Evolutionary conservation across 2,113 vertebrate species (phyloP).

Genomic region (Thinocorus orbignyianus): DNA sequence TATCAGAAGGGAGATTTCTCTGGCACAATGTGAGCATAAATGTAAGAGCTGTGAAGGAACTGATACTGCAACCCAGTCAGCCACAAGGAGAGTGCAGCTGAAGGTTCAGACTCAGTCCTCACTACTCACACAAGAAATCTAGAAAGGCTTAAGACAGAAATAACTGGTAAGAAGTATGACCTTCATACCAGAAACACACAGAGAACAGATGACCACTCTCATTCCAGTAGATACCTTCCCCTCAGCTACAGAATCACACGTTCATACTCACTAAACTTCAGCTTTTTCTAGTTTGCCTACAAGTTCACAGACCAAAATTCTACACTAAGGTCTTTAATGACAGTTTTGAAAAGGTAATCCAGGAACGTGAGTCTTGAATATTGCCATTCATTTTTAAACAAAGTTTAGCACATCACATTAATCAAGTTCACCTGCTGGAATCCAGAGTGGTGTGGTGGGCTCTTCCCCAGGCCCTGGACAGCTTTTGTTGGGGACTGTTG

Average conservation of each 20-base stretch:
- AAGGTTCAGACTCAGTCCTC: not conserved
- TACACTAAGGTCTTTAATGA: not conserved
- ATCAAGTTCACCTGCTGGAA: constrained; percentile 88
- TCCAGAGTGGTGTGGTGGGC: constrained; percentile 89
- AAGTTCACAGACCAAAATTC: not conserved
- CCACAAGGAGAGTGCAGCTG: not conserved
- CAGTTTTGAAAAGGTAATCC: not conserved
- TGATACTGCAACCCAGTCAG: not conserved
- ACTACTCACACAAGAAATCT: not conserved
- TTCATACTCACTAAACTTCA: not conserved
- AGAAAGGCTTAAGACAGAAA: not conserved
- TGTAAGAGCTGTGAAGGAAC: not conserved
- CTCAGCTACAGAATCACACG: not conserved
- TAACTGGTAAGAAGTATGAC: not conserved
- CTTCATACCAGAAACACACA: not conserved
- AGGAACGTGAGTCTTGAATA: not conserved
- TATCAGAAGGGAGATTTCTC: not conserved
- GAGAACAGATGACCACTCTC: not conserved
- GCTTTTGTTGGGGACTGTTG: constrained; percentile 88
- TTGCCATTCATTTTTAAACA: not conserved
- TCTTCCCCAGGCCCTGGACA: constrained; percentile 87
- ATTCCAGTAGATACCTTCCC: not conserved
- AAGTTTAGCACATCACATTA: not conserved
- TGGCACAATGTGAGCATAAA: not conserved
- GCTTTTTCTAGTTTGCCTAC: not conserved